Evolutionary conservation across 2,797 vertebrate genomes (phyloP).

Genomic region (Otolemur crassicaudatus): DNA sequence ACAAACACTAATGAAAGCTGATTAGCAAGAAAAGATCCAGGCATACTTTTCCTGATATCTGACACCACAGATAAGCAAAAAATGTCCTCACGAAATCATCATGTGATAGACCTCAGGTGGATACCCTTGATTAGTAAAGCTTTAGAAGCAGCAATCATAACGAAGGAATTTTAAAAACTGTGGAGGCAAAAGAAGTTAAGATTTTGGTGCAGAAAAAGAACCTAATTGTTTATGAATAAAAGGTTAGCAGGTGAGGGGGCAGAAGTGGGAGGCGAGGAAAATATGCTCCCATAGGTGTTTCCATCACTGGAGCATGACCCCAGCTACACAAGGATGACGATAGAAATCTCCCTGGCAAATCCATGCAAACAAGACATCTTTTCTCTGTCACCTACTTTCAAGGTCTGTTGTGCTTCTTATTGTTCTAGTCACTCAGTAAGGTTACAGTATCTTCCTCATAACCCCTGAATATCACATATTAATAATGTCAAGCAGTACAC

Average conservation of each 20-base stretch:
- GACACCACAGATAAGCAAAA: too few relatives aligned
- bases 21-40: too few relatives aligned
- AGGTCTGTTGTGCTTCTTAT: not conserved
- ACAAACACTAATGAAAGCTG: too few relatives aligned
- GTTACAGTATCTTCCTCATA: not conserved
- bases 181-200: not conserved
- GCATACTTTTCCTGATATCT: too few relatives aligned
- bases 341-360: not conserved
- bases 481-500: slow-evolving; percentile 1
- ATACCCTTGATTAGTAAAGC: not conserved
- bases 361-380: not conserved
- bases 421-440: not conserved
- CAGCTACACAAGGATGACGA: not conserved
- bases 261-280: fast-evolving
- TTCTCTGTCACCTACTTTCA: not conserved
- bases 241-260: not conserved
- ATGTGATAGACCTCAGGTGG: too few relatives aligned
- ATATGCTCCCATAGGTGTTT: not conserved
- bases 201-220: not conserved
- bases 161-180: not conserved
- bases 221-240: not conserved
- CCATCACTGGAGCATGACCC: not conserved
- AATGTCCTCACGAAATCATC: too few relatives aligned
- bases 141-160: not conserved
- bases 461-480: not conserved